Percentiles rank a stretch among this genome's conserved stretches.
Conservation (phyloP, 1,140 invertebrate species). For the Danaus melanippus region DNA sequence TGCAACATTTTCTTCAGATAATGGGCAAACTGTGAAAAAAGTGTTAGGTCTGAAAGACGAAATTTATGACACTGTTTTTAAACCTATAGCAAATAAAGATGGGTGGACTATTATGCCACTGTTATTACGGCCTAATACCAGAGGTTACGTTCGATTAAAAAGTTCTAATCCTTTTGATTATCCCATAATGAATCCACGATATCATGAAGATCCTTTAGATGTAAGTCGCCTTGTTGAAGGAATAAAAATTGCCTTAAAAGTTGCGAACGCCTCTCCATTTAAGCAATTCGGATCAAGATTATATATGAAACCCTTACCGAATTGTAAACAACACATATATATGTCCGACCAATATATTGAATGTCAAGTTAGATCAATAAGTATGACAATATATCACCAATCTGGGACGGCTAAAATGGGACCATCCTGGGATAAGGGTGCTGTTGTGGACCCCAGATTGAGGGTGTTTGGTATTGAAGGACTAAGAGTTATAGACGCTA, state of each 20-base stretch:
- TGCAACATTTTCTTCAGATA: constrained; percentile 86
- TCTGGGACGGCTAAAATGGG: constrained; percentile 91
- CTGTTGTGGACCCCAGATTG: constrained; percentile 87
- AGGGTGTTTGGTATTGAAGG: constrained; percentile 83
- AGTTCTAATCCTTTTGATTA: constrained; percentile 87
- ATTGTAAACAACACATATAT: constrained; percentile 82
- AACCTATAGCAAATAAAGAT: constrained; percentile 82
- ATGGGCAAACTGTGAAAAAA: constrained; percentile 81
- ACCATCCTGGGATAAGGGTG: constrained; percentile 78
- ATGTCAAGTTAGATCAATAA: constrained; percentile 87
- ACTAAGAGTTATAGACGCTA: constrained; percentile 88
- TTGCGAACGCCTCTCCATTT: constrained; percentile 83
- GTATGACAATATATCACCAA: constrained; percentile 90
- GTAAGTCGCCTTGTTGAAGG: constrained; percentile 86
- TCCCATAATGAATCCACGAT: constrained; percentile 91
- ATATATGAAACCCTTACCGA: constrained; percentile 81
- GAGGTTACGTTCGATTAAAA: constrained; percentile 82
- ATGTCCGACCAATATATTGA: constrained; percentile 86
- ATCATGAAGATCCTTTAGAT: constrained; percentile 84
- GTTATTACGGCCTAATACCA: constrained; percentile 83
- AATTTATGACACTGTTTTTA: constrained; percentile 84
- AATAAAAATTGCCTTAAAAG: constrained; percentile 80
- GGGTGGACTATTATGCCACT: constrained; percentile 89
- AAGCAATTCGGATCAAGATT: constrained; percentile 85
- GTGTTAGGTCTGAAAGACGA: constrained; percentile 87